Conservation (phyloP, 2,888 invertebrate genomes). For the Calameuta filiformis region DNA sequence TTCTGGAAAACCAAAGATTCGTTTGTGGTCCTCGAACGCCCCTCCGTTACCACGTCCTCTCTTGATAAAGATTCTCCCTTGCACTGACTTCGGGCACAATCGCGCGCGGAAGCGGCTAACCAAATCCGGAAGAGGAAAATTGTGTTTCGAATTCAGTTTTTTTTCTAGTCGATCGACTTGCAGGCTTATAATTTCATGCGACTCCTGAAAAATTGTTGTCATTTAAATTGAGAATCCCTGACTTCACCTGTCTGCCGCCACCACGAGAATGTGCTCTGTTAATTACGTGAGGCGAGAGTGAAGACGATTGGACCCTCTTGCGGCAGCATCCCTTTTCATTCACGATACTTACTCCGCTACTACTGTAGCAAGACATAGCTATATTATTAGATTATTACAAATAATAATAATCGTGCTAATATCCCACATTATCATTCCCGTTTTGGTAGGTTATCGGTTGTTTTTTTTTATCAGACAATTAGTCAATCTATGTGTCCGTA, state of each 20-base stretch:
- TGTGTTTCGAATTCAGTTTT: neutral
- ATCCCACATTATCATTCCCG: no score
- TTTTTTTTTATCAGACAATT: no score
- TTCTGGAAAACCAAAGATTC: neutral
- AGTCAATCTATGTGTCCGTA: no score
- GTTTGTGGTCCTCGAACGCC: neutral
- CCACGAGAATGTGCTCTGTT: conserved; percentile 40
- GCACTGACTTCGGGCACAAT: conserved; percentile 20
- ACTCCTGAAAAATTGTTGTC: neutral
- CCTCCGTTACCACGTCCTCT: conserved; percentile 38
- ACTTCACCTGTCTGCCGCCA: conserved; percentile 44
- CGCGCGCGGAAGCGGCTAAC: conserved; percentile 49
- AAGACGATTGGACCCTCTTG: conserved; percentile 10
- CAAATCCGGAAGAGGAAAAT: conserved; percentile 43
- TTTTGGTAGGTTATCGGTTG: no score
- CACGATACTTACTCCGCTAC: no score
- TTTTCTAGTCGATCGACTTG: no score
- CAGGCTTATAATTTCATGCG: no score
- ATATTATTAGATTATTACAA: no score
- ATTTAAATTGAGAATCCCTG: conserved; percentile 30
- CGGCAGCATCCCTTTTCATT: conserved; percentile 23
- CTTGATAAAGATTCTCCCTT: conserved; percentile 31
- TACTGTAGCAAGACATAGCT: no score
- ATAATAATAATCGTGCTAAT: no score
- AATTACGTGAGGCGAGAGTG: conserved; percentile 43